A percentile compares a stretch with the other conserved stretches of the same genome.
These are phyloP conservation scores for Caenorhabditis imperialis DNA, from an alignment of 2,888 invertebrate genomes.

Conservation along the genomic window DNA sequence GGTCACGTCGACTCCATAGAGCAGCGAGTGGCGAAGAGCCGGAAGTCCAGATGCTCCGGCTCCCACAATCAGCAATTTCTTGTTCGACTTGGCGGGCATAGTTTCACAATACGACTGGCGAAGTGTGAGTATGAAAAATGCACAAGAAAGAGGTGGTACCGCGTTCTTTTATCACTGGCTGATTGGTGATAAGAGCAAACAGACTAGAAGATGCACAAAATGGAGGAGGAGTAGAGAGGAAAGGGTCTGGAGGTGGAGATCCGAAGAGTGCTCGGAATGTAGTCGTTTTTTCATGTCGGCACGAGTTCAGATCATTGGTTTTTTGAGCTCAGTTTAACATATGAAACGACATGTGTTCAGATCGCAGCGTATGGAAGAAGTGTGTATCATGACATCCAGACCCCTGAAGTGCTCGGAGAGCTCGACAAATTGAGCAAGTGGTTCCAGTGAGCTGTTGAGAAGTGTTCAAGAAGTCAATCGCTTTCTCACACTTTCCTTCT, in stretches of 20 bases:
- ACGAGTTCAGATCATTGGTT: no score
- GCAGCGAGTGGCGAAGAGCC: slow-evolving; percentile 57
- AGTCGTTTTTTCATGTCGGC: no score
- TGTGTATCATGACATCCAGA: no score
- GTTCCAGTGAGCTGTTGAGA: no score
- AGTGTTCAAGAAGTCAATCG: no score
- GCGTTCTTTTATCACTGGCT: slow-evolving; percentile 47
- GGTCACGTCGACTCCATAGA: slow-evolving; percentile 76
- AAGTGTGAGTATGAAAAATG: background rate
- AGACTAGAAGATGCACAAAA: slow-evolving; percentile 47
- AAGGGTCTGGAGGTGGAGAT: background rate
- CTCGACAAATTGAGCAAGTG: no score
- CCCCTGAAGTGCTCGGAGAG: no score
- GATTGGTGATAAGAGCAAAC: slow-evolving; percentile 41
- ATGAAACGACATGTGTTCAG: no score
- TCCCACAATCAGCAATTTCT: slow-evolving; percentile 49
- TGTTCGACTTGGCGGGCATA: background rate
- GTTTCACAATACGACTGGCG: background rate
- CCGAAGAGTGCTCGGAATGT: no score
- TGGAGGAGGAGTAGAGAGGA: background rate
- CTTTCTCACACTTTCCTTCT: no score
- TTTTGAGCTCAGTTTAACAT: no score
- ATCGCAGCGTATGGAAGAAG: no score
- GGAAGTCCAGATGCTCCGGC: slow-evolving; percentile 63
- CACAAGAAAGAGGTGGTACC: slow-evolving; percentile 9